Conservation (phyloP, 2,888 invertebrate genomes). For the Erpobdella octoculata region DNA sequence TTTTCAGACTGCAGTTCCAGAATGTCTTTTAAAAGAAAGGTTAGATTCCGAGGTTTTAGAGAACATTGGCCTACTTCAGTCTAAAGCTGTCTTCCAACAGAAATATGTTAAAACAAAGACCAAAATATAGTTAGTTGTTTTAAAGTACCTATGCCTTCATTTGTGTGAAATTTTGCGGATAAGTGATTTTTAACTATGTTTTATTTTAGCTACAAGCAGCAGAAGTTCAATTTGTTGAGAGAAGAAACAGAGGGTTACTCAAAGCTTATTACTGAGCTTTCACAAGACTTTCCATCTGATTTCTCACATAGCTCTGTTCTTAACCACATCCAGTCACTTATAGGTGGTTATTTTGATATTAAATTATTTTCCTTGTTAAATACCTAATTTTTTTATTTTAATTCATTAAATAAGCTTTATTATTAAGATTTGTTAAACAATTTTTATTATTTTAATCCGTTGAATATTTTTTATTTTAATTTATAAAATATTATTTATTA, state of each 20-base stretch:
- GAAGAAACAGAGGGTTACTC: slow-evolving; percentile 99
- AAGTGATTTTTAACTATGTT: background rate
- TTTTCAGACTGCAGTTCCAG: slow-evolving; percentile 56
- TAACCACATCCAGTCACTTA: background rate
- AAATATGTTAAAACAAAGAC: slow-evolving; percentile 97
- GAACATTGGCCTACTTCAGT: slow-evolving; percentile 79
- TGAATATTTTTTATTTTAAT: too few species aligned
- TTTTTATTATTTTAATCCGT: too few species aligned
- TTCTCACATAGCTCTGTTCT: background rate
- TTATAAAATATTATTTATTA: too few species aligned
- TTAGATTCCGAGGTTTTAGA: slow-evolving; percentile 86
- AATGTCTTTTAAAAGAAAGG: slow-evolving; percentile 79
- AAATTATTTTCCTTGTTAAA: too few species aligned
- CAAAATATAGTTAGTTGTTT: slow-evolving; percentile 76
- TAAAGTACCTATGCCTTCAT: background rate
- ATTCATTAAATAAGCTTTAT: too few species aligned
- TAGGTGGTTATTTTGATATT: too few species aligned
- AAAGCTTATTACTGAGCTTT: slow-evolving; percentile 85
- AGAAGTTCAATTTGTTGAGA: slow-evolving; percentile 93
- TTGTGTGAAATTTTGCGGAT: background rate
- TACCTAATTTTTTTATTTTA: too few species aligned
- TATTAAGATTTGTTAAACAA: too few species aligned
- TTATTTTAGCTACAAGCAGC: slow-evolving; percentile 80
- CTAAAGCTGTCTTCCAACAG: slow-evolving; percentile 57
- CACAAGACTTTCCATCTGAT: slow-evolving; percentile 58